These are phyloP conservation scores for Phortica okadai DNA, from an alignment of 2,888 invertebrate genomes.

Conservation along the genomic window DNA sequence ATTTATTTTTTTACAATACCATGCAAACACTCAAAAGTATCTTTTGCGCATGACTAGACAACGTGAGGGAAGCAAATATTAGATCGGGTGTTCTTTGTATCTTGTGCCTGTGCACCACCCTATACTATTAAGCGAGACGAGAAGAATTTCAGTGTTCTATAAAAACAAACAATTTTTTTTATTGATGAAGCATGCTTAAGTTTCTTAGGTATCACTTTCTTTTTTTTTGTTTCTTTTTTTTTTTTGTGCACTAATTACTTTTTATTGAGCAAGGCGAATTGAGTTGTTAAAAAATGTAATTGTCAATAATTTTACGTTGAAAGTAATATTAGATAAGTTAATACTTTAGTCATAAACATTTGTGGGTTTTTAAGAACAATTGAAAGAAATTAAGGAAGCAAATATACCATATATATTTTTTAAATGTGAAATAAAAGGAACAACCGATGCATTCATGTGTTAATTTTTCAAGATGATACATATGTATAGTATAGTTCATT, in stretches of 20 bases:
- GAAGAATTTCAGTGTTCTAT: neutral
- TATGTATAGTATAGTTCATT: too few relatives aligned
- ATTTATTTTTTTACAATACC: slow-evolving; percentile 39
- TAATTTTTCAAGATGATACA: too few relatives aligned
- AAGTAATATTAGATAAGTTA: neutral
- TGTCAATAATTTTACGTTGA: slow-evolving; percentile 55
- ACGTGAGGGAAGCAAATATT: slow-evolving; percentile 26
- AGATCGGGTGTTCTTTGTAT: slow-evolving; percentile 63
- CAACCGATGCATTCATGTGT: too few relatives aligned
- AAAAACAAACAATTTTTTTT: neutral
- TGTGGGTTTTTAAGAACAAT: too few relatives aligned
- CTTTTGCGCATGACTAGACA: slow-evolving; percentile 62
- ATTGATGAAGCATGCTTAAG: neutral
- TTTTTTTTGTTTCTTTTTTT: slow-evolving; percentile 39
- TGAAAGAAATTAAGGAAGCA: too few relatives aligned
- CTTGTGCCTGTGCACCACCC: slow-evolving; percentile 48
- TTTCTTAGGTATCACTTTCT: slow-evolving; percentile 52
- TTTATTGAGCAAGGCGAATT: slow-evolving; percentile 65
- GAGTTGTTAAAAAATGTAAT: slow-evolving; percentile 56
- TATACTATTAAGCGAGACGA: neutral
- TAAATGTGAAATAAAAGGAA: too few relatives aligned
- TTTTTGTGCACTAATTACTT: slow-evolving; percentile 60
- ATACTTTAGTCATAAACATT: neutral
- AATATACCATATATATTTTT: too few relatives aligned
- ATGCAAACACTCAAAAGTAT: slow-evolving; percentile 38